These are phyloP conservation scores for Cheilosia grossa DNA, from an alignment of 2,888 invertebrate species.

Conservation along the genomic window DNA sequence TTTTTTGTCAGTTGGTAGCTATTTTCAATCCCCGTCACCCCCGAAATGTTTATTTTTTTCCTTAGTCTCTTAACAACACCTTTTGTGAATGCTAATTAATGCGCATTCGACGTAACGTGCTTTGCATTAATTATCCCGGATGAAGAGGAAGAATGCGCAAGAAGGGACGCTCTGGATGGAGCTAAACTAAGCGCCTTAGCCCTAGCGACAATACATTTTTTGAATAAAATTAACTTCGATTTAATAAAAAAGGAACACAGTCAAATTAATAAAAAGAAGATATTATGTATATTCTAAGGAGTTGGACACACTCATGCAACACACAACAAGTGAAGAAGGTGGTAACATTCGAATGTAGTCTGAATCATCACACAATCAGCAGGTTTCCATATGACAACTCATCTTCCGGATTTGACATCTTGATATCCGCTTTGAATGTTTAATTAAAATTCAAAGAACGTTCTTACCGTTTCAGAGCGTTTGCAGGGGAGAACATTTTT, in stretches of 20 bases:
- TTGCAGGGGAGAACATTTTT: conserved; percentile 1
- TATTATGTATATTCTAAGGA: too few species aligned
- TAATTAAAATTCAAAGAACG: conserved; percentile 64
- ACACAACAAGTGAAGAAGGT: conserved; percentile 22
- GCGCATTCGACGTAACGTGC: conserved; percentile 68
- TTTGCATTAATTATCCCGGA: conserved; percentile 68
- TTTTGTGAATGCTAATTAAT: conserved; percentile 62
- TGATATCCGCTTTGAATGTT: conserved; percentile 70
- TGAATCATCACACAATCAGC: conserved; percentile 68
- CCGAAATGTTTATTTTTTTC: conserved; percentile 11
- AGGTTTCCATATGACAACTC: conserved; percentile 70
- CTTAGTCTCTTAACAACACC: conserved; percentile 20
- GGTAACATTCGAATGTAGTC: conserved; percentile 53
- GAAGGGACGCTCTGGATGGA: conserved; percentile 44
- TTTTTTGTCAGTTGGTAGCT: conserved; percentile 10
- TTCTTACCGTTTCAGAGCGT: conserved; percentile 23
- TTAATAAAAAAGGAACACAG: conserved; percentile 10
- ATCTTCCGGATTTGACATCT: conserved; percentile 73
- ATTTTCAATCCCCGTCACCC: background rate
- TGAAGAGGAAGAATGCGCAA: conserved; percentile 46
- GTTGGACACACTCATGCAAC: too few species aligned
- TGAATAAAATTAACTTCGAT: conserved; percentile 52
- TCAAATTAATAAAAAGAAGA: conserved; percentile 3
- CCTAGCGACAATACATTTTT: conserved; percentile 17
- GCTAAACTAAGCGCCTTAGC: conserved; percentile 60